phyloP scores from a whole-genome alignment of 2,113 vertebrate genomes.

The Mobula birostris region DNA sequence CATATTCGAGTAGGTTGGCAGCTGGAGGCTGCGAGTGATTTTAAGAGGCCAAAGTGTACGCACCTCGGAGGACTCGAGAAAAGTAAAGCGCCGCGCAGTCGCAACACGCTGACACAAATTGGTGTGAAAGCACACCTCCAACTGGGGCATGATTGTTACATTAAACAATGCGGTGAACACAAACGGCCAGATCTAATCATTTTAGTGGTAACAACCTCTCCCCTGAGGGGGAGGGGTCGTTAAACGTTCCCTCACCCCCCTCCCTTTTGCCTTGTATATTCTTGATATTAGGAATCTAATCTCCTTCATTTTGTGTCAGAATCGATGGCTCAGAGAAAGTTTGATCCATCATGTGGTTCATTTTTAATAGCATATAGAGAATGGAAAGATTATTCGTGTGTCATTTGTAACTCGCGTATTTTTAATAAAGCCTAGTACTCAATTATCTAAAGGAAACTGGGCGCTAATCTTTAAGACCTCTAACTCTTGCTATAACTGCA shows the following conservation, averaged over 20 bases:
- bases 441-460: background rate
- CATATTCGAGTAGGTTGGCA: background rate
- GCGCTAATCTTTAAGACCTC: background rate
- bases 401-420: background rate
- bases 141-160: constrained; percentile 7
- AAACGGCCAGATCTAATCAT: constrained; percentile 24
- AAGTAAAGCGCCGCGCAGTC: constrained; percentile 6
- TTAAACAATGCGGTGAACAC: constrained; percentile 13
- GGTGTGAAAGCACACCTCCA: constrained; percentile 21
- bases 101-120: constrained; percentile 23
- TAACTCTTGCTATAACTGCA: background rate
- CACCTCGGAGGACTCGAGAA: background rate
- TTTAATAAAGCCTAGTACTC: background rate
- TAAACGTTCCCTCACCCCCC: background rate
- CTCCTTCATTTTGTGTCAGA: background rate
- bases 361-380: background rate
- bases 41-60: constrained; percentile 10
- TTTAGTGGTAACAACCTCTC: background rate
- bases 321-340: background rate
- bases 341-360: background rate
- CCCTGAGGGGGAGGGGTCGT: background rate
- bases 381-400: background rate
- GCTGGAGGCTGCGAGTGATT: background rate
- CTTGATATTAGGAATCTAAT: background rate
- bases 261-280: background rate